Evolutionary conservation across 2,113 vertebrate species (phyloP).

Genomic region (Pedionomus torquatus): DNA sequence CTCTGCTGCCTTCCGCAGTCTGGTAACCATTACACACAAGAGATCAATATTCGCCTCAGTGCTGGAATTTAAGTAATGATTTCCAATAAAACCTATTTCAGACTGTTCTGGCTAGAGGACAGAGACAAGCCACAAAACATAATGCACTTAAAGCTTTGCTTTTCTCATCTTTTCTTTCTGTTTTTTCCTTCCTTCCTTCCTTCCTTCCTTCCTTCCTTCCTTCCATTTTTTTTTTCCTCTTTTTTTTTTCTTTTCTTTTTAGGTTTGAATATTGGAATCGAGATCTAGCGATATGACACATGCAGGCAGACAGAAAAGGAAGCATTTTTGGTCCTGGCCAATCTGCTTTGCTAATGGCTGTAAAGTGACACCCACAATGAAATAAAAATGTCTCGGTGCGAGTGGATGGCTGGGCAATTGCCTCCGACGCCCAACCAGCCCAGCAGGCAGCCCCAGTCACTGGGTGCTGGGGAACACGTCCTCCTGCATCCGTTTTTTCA

Average conservation of each 20-base stretch:
- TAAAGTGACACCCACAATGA: slow-evolving; percentile 84
- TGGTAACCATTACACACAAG: slow-evolving; percentile 77
- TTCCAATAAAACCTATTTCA: slow-evolving; percentile 84
- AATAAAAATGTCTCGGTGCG: slow-evolving; percentile 82
- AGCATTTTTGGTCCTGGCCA: slow-evolving; percentile 73
- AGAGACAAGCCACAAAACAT: slow-evolving; percentile 74
- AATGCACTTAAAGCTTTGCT: slow-evolving; percentile 61
- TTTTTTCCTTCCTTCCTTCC: no score
- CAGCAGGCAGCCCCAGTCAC: slow-evolving; percentile 15
- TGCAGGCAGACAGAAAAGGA: slow-evolving; percentile 35
- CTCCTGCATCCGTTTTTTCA: slow-evolving; percentile 41
- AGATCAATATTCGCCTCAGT: slow-evolving; percentile 75
- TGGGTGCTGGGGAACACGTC: slow-evolving; percentile 21
- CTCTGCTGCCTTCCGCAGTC: slow-evolving; percentile 75
- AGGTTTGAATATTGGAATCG: slow-evolving; percentile 76
- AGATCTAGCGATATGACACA: slow-evolving; percentile 81
- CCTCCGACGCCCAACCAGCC: slow-evolving; percentile 64
- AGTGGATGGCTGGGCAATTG: slow-evolving; percentile 74
- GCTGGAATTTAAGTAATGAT: slow-evolving; percentile 81
- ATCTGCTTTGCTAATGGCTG: slow-evolving; percentile 85
- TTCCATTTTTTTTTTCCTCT: neutral
- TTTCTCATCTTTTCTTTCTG: neutral
- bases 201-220: no score
- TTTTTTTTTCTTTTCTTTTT: neutral
- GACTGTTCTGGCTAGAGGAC: slow-evolving; percentile 66